Evolutionary conservation across 2,797 vertebrate genomes (phyloP).

Genomic region (Emydoidea blandingii): DNA sequence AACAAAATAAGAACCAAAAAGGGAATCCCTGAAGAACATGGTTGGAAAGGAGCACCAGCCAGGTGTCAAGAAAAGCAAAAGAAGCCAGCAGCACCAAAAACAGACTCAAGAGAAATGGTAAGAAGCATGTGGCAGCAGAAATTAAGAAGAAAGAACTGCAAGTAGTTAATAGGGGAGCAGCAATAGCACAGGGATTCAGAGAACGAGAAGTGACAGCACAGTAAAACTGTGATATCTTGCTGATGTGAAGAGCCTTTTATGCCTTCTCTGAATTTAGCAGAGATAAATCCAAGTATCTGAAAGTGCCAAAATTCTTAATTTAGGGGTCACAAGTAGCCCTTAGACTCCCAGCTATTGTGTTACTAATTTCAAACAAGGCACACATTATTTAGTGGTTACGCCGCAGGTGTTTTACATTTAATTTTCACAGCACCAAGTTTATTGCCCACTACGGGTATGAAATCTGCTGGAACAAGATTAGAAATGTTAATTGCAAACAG

Average conservation of each 20-base stretch:
- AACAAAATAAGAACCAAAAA: slow-evolving; percentile 8
- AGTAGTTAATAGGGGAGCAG: not conserved
- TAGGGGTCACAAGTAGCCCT: not conserved
- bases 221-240: not conserved
- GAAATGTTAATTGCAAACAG: not conserved
- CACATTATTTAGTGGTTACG: not conserved
- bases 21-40: not conserved
- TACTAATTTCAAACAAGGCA: not conserved
- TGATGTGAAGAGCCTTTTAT: not conserved
- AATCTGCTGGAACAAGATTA: not conserved
- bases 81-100: not conserved
- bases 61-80: not conserved
- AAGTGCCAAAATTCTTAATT: not conserved
- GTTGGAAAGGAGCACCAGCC: not conserved
- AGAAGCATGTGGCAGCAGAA: not conserved
- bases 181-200: not conserved
- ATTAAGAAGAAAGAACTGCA: not conserved
- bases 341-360: not conserved
- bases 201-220: not conserved
- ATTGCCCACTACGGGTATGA: accelerated
- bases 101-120: not conserved
- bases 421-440: not conserved
- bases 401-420: not conserved
- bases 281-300: accelerated
- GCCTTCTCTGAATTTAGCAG: not conserved